Evolutionary conservation across 2,797 vertebrate species (phyloP).

Genomic region (Pipistrellus kuhlii): DNA sequence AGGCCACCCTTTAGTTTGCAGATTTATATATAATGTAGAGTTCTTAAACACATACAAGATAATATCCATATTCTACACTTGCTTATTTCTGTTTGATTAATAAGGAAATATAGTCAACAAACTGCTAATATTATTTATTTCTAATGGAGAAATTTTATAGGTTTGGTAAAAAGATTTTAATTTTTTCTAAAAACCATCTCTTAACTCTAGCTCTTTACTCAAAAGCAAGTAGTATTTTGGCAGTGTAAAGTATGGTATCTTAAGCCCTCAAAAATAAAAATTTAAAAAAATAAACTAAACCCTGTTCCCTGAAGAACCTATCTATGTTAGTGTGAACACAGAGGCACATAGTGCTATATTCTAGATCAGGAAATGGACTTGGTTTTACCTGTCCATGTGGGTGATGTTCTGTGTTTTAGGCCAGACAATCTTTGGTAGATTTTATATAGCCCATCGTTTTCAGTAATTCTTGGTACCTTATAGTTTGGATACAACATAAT

Average conservation of each 20-base stretch:
- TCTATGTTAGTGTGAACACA: background rate
- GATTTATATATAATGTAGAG: background rate
- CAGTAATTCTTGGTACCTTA: too few species aligned
- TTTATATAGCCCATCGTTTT: too few species aligned
- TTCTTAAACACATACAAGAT: background rate
- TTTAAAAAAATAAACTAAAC: background rate
- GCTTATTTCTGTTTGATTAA: background rate
- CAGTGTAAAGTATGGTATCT: background rate
- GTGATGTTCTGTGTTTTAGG: background rate
- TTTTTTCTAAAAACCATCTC: slow-evolving; percentile 2
- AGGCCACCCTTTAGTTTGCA: background rate
- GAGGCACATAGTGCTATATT: background rate
- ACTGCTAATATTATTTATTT: background rate
- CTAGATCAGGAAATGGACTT: background rate
- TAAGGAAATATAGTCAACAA: background rate
- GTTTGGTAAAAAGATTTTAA: background rate
- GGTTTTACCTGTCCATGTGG: background rate
- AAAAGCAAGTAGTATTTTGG: background rate
- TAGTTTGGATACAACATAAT: too few species aligned
- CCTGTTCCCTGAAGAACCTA: background rate
- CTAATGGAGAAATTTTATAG: background rate
- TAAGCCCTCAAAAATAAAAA: background rate
- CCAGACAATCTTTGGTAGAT: too few species aligned
- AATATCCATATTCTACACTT: background rate
- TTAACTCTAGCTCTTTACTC: too few species aligned